Evolutionary conservation across 2,888 invertebrate genomes (phyloP).

Genomic region (Eremobia ochroleuca): DNA sequence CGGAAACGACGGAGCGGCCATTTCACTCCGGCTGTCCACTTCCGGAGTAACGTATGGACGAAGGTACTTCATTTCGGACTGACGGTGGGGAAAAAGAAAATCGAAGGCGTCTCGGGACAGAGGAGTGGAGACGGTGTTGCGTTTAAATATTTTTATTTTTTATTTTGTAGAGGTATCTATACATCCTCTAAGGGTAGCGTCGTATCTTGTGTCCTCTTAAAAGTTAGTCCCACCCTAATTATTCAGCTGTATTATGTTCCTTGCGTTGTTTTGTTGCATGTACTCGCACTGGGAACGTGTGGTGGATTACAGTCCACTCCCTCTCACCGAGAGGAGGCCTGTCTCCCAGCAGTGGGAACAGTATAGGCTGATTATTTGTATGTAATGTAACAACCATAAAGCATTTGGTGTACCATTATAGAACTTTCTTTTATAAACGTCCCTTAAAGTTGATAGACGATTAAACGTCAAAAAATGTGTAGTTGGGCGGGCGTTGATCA

Average conservation of each 20-base stretch:
- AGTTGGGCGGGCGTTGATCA: too few species aligned
- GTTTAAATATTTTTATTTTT: slow-evolving; percentile 35
- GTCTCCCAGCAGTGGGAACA: too few species aligned
- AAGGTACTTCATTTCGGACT: slow-evolving; percentile 87
- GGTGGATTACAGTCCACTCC: too few species aligned
- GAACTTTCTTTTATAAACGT: not conserved
- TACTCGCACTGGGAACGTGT: too few species aligned
- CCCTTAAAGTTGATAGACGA: not conserved
- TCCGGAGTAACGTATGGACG: slow-evolving; percentile 85
- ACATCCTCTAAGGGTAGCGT: not conserved
- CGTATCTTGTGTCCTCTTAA: too few species aligned
- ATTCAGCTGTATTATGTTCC: not conserved
- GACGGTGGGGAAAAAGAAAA: slow-evolving; percentile 86
- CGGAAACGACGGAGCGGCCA: slow-evolving; percentile 79
- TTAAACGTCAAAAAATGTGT: not conserved
- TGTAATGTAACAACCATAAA: not conserved
- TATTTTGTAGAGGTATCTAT: not conserved
- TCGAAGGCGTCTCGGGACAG: slow-evolving; percentile 80
- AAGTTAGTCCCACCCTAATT: not conserved
- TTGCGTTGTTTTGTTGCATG: not conserved
- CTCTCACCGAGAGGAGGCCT: too few species aligned
- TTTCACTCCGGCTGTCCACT: slow-evolving; percentile 86
- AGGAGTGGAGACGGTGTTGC: slow-evolving; percentile 70
- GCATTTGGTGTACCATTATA: not conserved
- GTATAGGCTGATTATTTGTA: not conserved